Conservation (phyloP, 2,113 vertebrate genomes). For the Chroicocephalus ridibundus region DNA sequence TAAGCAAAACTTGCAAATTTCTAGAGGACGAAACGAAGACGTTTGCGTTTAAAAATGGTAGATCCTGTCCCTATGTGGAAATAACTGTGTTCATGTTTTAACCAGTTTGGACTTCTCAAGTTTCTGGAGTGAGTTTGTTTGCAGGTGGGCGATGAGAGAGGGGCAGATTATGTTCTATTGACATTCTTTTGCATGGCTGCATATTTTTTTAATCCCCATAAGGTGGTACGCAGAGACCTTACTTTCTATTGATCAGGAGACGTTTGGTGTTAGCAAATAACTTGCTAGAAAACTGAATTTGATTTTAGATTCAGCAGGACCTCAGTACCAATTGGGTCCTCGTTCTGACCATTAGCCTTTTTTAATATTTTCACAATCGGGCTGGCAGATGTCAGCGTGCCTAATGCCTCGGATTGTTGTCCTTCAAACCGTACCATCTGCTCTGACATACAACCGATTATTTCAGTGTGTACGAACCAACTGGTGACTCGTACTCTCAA, state of each 20-base stretch:
- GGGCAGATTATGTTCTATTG: neutral
- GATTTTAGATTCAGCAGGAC: neutral
- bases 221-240: neutral
- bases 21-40: neutral
- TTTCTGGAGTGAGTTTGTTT: neutral
- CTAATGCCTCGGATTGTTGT: neutral
- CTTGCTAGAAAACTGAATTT: neutral
- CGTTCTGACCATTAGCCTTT: accelerated
- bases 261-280: neutral
- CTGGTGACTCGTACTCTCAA: neutral
- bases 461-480: neutral
- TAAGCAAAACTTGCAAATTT: neutral
- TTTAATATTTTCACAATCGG: neutral
- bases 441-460: neutral
- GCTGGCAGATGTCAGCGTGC: neutral
- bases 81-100: neutral
- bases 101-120: neutral
- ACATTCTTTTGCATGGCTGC: neutral
- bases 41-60: neutral
- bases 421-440: neutral
- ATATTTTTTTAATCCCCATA: neutral
- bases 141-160: neutral
- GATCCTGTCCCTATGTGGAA: neutral
- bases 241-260: neutral
- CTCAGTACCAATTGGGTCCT: neutral